Percentiles rank a stretch among this genome's conserved stretches.
phyloP scores from a whole-genome alignment of 1,140 invertebrate species.

The Kradibia gibbosae region DNA sequence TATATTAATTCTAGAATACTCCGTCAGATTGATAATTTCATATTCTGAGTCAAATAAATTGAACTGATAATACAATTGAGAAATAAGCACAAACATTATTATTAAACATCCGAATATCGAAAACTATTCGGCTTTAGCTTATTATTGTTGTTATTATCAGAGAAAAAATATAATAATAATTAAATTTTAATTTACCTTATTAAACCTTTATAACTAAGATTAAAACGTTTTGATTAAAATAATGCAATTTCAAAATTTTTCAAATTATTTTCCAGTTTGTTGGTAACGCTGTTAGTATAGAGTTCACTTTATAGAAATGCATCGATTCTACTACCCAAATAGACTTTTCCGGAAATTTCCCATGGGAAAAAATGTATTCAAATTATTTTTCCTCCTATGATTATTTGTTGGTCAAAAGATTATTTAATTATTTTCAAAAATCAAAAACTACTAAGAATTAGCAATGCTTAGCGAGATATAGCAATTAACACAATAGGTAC shows the following conservation, averaged over 20 bases:
- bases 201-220: no score
- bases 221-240: neutral
- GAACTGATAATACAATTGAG: neutral
- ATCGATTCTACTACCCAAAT: neutral
- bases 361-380: neutral
- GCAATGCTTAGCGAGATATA: no score
- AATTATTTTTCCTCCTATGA: neutral
- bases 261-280: neutral
- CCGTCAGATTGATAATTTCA: neutral
- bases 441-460: no score
- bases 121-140: no score
- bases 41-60: neutral
- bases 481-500: no score
- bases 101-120: no score
- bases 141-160: no score
- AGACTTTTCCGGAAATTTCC: constrained; percentile 8
- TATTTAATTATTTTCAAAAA: neutral
- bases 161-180: no score
- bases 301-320: constrained; percentile 11
- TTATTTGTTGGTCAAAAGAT: neutral
- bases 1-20: neutral
- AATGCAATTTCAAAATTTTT: neutral
- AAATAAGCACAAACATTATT: no score
- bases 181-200: no score
- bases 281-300: neutral